Evolutionary conservation across 2,888 invertebrate species (phyloP).

Genomic region (Eucera pruinosa): DNA sequence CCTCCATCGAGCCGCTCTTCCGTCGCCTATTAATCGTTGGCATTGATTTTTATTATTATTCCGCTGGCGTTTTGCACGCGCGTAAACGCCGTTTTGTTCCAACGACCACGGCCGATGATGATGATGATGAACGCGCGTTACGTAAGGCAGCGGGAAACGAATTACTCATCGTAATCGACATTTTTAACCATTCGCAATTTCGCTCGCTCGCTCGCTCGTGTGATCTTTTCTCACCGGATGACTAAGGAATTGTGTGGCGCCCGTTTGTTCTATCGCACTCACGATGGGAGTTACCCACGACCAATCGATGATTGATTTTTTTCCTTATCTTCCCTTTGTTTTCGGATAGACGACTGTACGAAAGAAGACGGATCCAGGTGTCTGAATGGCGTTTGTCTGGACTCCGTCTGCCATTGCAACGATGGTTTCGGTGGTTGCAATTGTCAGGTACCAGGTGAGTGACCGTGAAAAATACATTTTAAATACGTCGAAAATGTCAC

Average conservation of each 20-base stretch:
- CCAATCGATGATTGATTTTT: constrained; percentile 22
- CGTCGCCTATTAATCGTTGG: constrained; percentile 40
- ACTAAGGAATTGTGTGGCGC: constrained; percentile 30
- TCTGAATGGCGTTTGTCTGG: constrained; percentile 96
- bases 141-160: constrained; percentile 35
- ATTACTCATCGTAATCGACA: constrained; percentile 56
- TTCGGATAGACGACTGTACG: constrained; percentile 94
- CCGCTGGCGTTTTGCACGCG: neutral
- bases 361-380: constrained; percentile 95
- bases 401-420: constrained; percentile 97
- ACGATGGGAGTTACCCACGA: constrained; percentile 6
- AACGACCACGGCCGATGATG: no score
- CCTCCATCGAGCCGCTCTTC: constrained; percentile 33
- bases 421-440: constrained; percentile 97
- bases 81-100: neutral
- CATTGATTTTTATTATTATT: constrained; percentile 54
- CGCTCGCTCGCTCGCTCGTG: no score
- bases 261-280: neutral
- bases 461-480: no score
- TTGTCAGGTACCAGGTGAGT: constrained; percentile 95
- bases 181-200: constrained; percentile 23
- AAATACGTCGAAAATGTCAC: no score
- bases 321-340: constrained; percentile 10
- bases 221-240: constrained; percentile 37
- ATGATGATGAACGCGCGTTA: constrained; percentile 13